Evolutionary conservation across 2,797 vertebrate genomes (phyloP).

Genomic region (Hoplostethus atlanticus): DNA sequence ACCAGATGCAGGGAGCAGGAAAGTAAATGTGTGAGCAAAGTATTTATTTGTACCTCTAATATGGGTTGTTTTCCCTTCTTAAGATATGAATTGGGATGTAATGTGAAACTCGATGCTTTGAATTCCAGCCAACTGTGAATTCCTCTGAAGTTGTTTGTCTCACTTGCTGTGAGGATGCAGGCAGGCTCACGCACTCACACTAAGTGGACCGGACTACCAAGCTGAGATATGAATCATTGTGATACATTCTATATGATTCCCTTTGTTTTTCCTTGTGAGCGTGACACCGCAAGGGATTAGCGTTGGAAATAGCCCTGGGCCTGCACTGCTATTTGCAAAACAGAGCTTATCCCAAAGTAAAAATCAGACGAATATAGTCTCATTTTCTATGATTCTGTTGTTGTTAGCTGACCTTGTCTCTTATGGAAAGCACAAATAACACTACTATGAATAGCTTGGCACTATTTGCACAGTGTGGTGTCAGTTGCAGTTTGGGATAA

Average conservation of each 20-base stretch:
- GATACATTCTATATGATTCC: slow-evolving; percentile 5
- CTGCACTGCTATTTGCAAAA: neutral
- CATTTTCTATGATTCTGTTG: slow-evolving; percentile 20
- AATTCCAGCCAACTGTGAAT: slow-evolving; percentile 43
- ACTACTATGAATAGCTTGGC: slow-evolving; percentile 54
- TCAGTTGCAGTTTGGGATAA: slow-evolving; percentile 46
- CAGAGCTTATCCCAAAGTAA: neutral
- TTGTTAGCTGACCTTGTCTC: slow-evolving; percentile 45
- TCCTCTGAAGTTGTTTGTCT: slow-evolving; percentile 21
- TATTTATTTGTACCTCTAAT: slow-evolving; percentile 65
- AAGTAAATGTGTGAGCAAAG: slow-evolving; percentile 34
- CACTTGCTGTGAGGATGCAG: slow-evolving; percentile 23
- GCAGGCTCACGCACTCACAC: slow-evolving; percentile 8
- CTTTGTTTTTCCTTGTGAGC: slow-evolving; percentile 41
- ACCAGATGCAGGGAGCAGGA: slow-evolving; percentile 19
- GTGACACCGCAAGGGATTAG: slow-evolving; percentile 44
- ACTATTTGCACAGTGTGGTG: slow-evolving; percentile 30
- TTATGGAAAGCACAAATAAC: slow-evolving; percentile 39
- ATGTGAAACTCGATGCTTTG: slow-evolving; percentile 41
- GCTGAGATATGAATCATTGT: neutral
- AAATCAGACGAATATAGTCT: slow-evolving; percentile 3
- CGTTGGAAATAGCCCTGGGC: slow-evolving; percentile 3
- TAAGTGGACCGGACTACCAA: neutral
- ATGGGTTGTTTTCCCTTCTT: slow-evolving; percentile 63
- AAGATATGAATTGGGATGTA: slow-evolving; percentile 43